phyloP scores from a whole-genome alignment of 2,113 vertebrate species.

The Scomber colias region DNA sequence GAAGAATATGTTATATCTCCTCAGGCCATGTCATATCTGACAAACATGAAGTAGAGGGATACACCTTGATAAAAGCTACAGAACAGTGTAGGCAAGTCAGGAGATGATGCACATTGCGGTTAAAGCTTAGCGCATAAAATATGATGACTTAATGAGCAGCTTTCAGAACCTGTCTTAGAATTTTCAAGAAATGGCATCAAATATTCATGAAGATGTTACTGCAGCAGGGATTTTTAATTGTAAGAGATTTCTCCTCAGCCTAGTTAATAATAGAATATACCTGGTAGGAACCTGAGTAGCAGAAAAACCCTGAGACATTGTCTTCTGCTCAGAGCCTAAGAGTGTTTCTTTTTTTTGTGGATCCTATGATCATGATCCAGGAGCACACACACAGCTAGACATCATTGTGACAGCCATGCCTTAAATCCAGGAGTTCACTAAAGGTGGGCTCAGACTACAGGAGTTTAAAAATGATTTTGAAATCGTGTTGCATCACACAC shows the following conservation, averaged over 20 bases:
- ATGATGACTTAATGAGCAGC: slow-evolving; percentile 66
- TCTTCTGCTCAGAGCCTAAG: slow-evolving; percentile 60
- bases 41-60: neutral
- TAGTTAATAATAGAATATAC: slow-evolving; percentile 72
- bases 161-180: slow-evolving; percentile 17
- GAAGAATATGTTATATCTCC: slow-evolving; percentile 32
- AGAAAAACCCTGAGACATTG: slow-evolving; percentile 61
- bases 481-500: too few relatives aligned
- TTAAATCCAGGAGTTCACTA: slow-evolving; percentile 61
- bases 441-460: slow-evolving; percentile 1
- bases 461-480: too few relatives aligned
- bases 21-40: neutral
- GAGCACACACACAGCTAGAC: slow-evolving; percentile 27
- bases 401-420: slow-evolving; percentile 62
- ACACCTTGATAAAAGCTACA: slow-evolving; percentile 30
- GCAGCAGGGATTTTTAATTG: slow-evolving; percentile 62
- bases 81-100: slow-evolving; percentile 32
- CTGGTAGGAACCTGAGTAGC: slow-evolving; percentile 44
- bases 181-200: slow-evolving; percentile 56
- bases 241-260: slow-evolving; percentile 52
- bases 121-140: slow-evolving; percentile 46
- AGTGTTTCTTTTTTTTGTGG: slow-evolving; percentile 63
- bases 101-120: slow-evolving; percentile 18
- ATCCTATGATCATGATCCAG: slow-evolving; percentile 42
- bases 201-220: slow-evolving; percentile 70